Conservation (phyloP, 2,888 invertebrate species). For the Acanthosepion esculentum region DNA sequence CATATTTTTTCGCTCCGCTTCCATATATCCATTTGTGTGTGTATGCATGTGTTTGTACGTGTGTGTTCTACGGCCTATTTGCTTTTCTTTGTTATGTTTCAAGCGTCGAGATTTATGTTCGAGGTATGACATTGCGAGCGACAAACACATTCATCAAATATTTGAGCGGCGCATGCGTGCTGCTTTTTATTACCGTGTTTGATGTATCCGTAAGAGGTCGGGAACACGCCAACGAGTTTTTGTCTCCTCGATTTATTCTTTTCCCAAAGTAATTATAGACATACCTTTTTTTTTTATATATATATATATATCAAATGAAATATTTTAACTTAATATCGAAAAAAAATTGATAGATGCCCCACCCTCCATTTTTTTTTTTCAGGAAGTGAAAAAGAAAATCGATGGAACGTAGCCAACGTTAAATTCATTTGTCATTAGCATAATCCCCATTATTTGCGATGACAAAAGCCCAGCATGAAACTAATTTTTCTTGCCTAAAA, state of each 20-base stretch:
- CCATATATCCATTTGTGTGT: not conserved
- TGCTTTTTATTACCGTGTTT: not conserved
- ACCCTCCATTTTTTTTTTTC: no score
- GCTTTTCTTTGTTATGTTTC: not conserved
- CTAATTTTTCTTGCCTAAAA: no score
- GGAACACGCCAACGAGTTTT: no score
- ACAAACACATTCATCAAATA: not conserved
- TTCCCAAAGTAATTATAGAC: not conserved
- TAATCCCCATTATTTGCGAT: no score
- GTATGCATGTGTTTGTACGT: not conserved
- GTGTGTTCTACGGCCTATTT: not conserved
- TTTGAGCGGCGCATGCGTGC: not conserved
- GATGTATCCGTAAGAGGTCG: not conserved
- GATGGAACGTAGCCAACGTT: no score
- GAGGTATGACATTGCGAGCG: not conserved
- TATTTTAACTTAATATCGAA: no score
- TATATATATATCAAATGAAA: not conserved
- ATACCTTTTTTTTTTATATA: not conserved
- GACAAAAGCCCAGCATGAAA: no score
- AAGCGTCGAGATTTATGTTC: not conserved
- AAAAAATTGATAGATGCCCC: no score
- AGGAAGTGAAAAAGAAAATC: no score
- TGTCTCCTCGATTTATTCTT: not conserved
- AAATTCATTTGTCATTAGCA: no score
- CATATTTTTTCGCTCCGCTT: not conserved